These are phyloP conservation scores for Magallana ariakensis DNA, from an alignment of 1,140 invertebrate species.

Conservation along the genomic window DNA sequence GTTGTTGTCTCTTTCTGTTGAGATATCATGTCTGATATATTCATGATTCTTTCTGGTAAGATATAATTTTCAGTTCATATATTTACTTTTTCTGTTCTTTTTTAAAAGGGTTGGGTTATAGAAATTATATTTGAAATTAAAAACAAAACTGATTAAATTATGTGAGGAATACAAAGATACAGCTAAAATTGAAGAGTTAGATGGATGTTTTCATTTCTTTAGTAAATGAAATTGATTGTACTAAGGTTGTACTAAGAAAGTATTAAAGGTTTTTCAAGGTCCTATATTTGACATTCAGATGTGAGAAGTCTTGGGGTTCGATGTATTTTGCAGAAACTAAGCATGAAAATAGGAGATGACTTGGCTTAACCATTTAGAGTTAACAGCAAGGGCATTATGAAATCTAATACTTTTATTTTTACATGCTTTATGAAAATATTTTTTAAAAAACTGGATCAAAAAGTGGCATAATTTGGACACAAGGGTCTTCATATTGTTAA, in stretches of 20 bases:
- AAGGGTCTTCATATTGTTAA: not conserved
- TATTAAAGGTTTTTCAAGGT: too few species aligned
- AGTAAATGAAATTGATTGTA: too few species aligned
- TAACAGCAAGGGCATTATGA: not conserved
- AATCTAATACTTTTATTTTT: not conserved
- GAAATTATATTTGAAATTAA: too few species aligned
- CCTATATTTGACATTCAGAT: too few species aligned
- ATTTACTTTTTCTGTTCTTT: too few species aligned
- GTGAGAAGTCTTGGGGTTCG: too few species aligned
- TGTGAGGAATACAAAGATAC: not conserved
- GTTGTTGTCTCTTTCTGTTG: not conserved
- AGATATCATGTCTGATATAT: not conserved
- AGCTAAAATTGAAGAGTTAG: not conserved
- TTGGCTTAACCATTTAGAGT: not conserved
- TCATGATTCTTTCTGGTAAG: not conserved
- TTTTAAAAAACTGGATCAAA: not conserved
- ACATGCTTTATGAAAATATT: not conserved
- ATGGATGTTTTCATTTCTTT: not conserved
- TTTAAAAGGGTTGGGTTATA: too few species aligned
- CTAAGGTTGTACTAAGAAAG: too few species aligned
- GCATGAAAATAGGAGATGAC: not conserved
- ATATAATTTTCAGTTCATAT: not conserved
- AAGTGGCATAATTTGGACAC: conserved; percentile 14
- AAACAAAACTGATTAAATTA: not conserved
- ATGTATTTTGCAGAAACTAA: conserved; percentile 20